Evolutionary conservation across 2,888 invertebrate genomes (phyloP), one percentile per base, ranked within the genome.

Genomic region (Fragum sueziense): DNA sequence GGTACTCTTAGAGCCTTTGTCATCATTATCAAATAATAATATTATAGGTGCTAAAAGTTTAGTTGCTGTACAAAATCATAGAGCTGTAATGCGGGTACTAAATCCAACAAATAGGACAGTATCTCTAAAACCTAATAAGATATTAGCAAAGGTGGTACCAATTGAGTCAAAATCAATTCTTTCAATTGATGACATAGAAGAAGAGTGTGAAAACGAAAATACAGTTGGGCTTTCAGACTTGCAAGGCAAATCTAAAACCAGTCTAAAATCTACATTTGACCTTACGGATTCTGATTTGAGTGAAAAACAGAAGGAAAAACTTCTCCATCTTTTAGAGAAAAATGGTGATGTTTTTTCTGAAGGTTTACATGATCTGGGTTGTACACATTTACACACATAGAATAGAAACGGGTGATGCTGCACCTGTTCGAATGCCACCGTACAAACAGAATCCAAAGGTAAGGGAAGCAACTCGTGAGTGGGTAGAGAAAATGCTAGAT

Each of bases 331-430:
- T 17, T 29, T 84, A 0, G 52, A 71, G 17, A 27, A 51, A 25
- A 83, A 80, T 59, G 70, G 29, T 14, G 78, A 83, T 57, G n/a
- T 83, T 0, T 83, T 83, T 65, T 80, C 83, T 11, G 34, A 70
- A 67, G 75, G 75, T 11, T 27, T 76, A 47, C 65, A 78, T 62
- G 80, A 80, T 29, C 20, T 84, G 51, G 84, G 84, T 14, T 37
- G 67, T 52, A 80, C 79, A 22, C 27, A 76, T 52, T 34, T 80
- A 4, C 67, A 71, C 80, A 76, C 54, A 51, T 20, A 31, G 61
- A 77, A 59, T 59, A 27, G 74, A 83, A 7, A 79, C 79, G 17
- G 68, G 74, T 1, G 75, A 80, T 59, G 65, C 76, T 22, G 22
- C 31, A 51, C 83, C 83, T 7, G 78, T 80, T 11, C 25, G 67